Evolutionary conservation across 2,797 vertebrate species (phyloP).

Genomic region (Syncerus caffer): DNA sequence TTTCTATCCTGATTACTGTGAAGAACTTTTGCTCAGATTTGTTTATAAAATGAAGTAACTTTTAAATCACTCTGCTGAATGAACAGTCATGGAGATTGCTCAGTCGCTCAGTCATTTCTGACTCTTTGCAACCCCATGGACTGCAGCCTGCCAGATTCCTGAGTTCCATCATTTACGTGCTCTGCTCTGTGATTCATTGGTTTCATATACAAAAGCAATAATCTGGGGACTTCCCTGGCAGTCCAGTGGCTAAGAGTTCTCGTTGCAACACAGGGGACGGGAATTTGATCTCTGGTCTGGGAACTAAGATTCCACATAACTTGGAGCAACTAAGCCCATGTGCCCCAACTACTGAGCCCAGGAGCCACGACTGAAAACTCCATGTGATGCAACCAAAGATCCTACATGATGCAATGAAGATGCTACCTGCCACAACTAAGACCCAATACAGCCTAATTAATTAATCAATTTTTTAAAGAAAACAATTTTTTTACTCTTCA

Average conservation of each 20-base stretch:
- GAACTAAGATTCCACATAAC: neutral
- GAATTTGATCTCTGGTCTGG: neutral
- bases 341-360: neutral
- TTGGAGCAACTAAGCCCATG: neutral
- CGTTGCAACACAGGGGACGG: rapidly evolving
- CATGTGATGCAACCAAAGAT: neutral
- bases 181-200: neutral
- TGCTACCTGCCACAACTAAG: neutral
- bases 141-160: neutral
- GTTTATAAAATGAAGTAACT: neutral
- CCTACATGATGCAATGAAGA: neutral
- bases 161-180: neutral
- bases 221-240: neutral
- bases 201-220: neutral
- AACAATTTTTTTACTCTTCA: neutral
- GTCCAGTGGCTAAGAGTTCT: neutral
- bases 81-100: neutral
- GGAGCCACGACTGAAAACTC: neutral
- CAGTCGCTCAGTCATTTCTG: neutral
- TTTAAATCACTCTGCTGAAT: neutral
- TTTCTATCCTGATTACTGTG: neutral
- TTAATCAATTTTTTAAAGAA: neutral
- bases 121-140: neutral
- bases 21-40: neutral
- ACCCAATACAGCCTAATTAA: neutral